These are phyloP conservation scores for Rhinichthys osculus DNA, from an alignment of 2,797 vertebrate genomes.

Conservation along the genomic window DNA sequence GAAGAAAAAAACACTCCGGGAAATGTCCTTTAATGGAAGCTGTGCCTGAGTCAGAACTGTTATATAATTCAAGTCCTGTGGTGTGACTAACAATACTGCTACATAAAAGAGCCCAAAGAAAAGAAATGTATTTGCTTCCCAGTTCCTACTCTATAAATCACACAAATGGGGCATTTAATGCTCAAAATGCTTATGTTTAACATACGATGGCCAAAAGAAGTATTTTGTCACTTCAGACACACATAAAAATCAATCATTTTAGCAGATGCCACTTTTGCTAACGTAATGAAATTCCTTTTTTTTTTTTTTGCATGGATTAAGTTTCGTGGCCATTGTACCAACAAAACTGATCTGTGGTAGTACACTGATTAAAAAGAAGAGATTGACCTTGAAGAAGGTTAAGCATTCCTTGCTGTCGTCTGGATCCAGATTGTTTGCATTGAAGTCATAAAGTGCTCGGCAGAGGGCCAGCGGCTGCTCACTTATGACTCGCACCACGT, in stretches of 20 bases:
- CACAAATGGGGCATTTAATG: not conserved
- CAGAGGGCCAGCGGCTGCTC: conserved; percentile 82
- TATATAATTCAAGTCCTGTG: conserved; percentile 72
- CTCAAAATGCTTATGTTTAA: conserved; percentile 17
- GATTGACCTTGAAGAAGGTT: conserved; percentile 85
- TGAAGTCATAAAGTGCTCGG: conserved; percentile 85
- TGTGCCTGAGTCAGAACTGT: conserved; percentile 65
- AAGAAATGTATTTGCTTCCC: conserved; percentile 27
- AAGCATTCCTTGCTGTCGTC: conserved; percentile 82
- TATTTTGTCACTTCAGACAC: not conserved
- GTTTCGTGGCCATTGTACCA: not conserved
- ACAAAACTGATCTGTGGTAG: not conserved
- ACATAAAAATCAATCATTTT: not conserved
- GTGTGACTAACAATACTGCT: conserved; percentile 47
- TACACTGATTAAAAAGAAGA: not conserved
- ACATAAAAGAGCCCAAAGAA: conserved; percentile 23
- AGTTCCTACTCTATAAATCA: not conserved
- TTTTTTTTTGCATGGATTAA: not conserved
- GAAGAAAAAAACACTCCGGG: conserved; percentile 45
- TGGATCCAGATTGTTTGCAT: conserved; percentile 78
- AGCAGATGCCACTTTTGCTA: no score
- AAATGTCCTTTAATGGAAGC: conserved; percentile 75
- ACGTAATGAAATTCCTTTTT: not conserved
- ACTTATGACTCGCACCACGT: conserved; percentile 77
- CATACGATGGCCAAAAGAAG: not conserved